phyloP scores from a whole-genome alignment of 1,140 invertebrate species.

The Helicoverpa armigera region DNA sequence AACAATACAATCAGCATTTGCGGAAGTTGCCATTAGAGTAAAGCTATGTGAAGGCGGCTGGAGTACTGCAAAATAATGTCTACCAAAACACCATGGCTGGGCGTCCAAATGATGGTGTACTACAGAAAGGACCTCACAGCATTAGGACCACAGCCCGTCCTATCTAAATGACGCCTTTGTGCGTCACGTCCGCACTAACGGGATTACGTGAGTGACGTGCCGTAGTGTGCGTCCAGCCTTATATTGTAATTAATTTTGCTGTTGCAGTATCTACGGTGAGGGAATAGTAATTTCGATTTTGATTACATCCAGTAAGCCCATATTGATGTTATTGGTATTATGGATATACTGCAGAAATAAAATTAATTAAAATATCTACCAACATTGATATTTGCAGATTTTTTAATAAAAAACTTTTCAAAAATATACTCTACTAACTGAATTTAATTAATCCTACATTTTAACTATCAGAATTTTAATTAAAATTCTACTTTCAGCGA shows the following conservation, averaged over 20 bases:
- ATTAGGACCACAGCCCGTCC: slow-evolving; percentile 24
- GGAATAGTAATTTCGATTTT: slow-evolving; percentile 15
- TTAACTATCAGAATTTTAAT: too few species aligned
- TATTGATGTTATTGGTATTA: too few species aligned
- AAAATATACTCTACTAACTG: too few species aligned
- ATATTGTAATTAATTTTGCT: slow-evolving; percentile 36
- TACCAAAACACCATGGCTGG: neutral
- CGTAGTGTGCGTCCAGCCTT: slow-evolving; percentile 25
- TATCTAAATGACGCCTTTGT: slow-evolving; percentile 39
- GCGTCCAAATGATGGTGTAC: neutral
- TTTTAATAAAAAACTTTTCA: too few species aligned
- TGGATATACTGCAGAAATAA: too few species aligned
- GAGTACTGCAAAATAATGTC: neutral
- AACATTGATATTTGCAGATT: too few species aligned
- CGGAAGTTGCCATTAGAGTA: too few species aligned
- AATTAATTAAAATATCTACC: too few species aligned
- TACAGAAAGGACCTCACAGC: slow-evolving; percentile 16
- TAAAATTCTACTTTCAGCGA: too few species aligned
- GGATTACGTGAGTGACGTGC: slow-evolving; percentile 19
- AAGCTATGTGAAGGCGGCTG: neutral
- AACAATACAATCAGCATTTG: too few species aligned
- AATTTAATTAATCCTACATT: too few species aligned
- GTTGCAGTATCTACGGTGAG: neutral
- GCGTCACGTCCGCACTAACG: slow-evolving; percentile 28
- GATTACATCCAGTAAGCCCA: neutral